phyloP scores from a whole-genome alignment of 2,113 vertebrate genomes.

The Pedionomus torquatus region DNA sequence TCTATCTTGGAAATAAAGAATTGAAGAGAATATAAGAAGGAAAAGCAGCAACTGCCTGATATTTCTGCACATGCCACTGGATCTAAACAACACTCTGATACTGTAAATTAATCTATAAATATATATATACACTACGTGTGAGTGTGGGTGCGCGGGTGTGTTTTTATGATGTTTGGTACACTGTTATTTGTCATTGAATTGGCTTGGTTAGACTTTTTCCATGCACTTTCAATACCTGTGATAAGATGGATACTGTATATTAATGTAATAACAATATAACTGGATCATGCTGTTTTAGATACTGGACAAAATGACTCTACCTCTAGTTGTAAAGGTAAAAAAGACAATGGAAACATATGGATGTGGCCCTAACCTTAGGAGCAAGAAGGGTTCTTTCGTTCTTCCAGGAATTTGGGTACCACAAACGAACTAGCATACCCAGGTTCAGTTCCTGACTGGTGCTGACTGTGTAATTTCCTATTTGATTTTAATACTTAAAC shows the following conservation, averaged over 20 bases:
- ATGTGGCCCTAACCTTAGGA: slow-evolving; percentile 42
- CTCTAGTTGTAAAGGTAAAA: slow-evolving; percentile 73
- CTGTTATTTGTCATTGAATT: slow-evolving; percentile 56
- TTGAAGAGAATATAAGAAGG: slow-evolving; percentile 65
- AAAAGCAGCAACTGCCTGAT: slow-evolving; percentile 46
- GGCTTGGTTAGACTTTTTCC: slow-evolving; percentile 53
- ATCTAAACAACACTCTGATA: slow-evolving; percentile 62
- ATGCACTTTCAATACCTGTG: slow-evolving; percentile 70
- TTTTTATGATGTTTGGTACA: slow-evolving; percentile 68
- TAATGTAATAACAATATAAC: slow-evolving; percentile 65
- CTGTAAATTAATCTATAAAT: slow-evolving; percentile 73
- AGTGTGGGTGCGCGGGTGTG: slow-evolving; percentile 55
- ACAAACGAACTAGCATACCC: slow-evolving; percentile 22
- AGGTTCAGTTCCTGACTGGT: slow-evolving; percentile 64
- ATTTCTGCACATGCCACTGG: slow-evolving; percentile 38
- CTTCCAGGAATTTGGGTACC: slow-evolving; percentile 65
- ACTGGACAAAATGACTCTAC: slow-evolving; percentile 78
- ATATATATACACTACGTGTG: slow-evolving; percentile 46
- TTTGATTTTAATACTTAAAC: slow-evolving; percentile 33
- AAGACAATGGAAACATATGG: slow-evolving; percentile 54
- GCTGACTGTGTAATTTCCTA: slow-evolving; percentile 47
- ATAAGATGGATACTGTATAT: slow-evolving; percentile 56
- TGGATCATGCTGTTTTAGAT: slow-evolving; percentile 71
- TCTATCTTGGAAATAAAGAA: slow-evolving; percentile 98
- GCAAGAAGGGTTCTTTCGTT: slow-evolving; percentile 32